Conservation (phyloP, 2,113 vertebrate species). For the Chitala chitala region DNA sequence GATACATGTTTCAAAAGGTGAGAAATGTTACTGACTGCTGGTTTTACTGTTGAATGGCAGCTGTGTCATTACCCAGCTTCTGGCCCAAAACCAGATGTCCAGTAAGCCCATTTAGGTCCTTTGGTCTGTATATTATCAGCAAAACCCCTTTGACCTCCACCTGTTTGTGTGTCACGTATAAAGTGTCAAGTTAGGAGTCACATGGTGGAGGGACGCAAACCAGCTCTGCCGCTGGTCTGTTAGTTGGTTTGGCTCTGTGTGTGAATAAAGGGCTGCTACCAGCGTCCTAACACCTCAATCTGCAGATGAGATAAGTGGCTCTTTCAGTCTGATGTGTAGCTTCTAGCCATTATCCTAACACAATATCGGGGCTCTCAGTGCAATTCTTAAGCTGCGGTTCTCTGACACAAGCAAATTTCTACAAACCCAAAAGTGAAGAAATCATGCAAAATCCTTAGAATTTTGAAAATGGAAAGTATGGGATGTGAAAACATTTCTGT, state of each 20-base stretch:
- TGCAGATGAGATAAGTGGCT: neutral
- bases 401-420: neutral
- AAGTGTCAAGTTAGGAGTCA: constrained; percentile 47
- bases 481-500: neutral
- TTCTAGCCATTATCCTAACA: neutral
- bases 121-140: neutral
- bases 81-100: neutral
- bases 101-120: constrained; percentile 10
- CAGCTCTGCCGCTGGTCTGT: neutral
- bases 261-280: too few relatives aligned
- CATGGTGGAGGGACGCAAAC: constrained; percentile 42
- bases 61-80: neutral
- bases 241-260: neutral
- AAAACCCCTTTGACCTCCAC: neutral
- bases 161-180: constrained; percentile 46
- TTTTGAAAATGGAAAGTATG: neutral
- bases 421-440: neutral
- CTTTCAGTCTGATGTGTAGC: neutral
- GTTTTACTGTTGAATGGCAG: neutral
- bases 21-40: too few relatives aligned
- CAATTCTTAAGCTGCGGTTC: too few relatives aligned
- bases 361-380: neutral
- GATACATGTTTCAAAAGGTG: too few relatives aligned
- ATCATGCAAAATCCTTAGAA: neutral
- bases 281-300: neutral